phyloP scores from a whole-genome alignment of 2,113 vertebrate genomes.

The Manacus vitellinus region DNA sequence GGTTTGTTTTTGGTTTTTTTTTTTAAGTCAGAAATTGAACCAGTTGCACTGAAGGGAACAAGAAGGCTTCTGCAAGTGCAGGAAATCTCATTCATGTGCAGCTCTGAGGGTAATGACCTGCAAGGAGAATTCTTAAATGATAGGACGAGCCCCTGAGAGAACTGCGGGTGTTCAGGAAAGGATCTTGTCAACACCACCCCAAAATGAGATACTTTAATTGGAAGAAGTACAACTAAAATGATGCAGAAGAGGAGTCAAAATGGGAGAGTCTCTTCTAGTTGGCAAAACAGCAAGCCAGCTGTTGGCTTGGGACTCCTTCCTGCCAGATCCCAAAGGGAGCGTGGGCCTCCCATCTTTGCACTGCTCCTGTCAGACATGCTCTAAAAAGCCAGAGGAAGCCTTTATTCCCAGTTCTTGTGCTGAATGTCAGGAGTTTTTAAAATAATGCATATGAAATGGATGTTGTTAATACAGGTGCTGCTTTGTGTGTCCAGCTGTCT shows the following conservation, averaged over 20 bases:
- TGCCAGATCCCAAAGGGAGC: not conserved
- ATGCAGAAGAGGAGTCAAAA: not conserved
- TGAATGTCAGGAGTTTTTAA: not conserved
- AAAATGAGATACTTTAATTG: not conserved
- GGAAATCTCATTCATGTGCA: not conserved
- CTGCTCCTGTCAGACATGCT: accelerated
- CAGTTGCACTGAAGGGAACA: not conserved
- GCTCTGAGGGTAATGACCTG: not conserved
- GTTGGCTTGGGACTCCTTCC: not conserved
- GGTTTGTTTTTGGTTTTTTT: not conserved
- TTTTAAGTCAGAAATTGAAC: not conserved
- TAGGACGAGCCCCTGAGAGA: not conserved
- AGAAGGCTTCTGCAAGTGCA: not conserved
- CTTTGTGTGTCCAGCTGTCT: not conserved
- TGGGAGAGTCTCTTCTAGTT: not conserved
- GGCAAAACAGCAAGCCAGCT: not conserved
- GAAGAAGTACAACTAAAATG: not conserved
- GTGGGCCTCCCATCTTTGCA: not conserved
- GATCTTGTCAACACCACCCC: not conserved
- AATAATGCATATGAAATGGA: not conserved
- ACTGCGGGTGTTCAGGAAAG: not conserved
- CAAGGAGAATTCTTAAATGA: not conserved
- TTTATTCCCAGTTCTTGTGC: not conserved
- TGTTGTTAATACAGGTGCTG: not conserved
- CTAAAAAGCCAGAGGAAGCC: not conserved